Percentiles rank a stretch among this genome's conserved stretches.
phyloP scores from a whole-genome alignment of 2,888 invertebrate genomes.

The Serripes groenlandicus region DNA sequence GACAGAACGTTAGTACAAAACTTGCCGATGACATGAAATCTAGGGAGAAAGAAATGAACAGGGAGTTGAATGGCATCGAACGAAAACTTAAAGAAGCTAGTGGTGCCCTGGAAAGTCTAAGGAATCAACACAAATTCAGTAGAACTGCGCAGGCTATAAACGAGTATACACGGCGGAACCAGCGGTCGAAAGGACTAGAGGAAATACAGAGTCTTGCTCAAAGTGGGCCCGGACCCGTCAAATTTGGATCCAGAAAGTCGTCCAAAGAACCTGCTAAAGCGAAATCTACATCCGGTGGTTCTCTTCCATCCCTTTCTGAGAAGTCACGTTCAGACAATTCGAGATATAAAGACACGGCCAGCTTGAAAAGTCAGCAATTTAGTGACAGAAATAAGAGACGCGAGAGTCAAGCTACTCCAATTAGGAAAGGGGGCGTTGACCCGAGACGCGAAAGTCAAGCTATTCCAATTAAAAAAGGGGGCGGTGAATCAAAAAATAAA shows the following conservation, averaged over 20 bases:
- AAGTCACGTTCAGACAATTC: neutral
- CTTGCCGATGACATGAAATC: conserved; percentile 43
- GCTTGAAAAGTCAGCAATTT: conserved; percentile 7
- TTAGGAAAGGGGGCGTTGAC: too few relatives aligned
- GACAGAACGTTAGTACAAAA: conserved; percentile 55
- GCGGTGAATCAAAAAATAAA: neutral
- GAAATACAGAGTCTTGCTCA: conserved; percentile 48
- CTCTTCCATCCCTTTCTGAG: conserved; percentile 29
- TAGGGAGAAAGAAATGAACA: conserved; percentile 37
- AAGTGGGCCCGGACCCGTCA: conserved; percentile 50
- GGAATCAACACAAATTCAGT: conserved; percentile 63
- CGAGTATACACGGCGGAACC: conserved; percentile 46
- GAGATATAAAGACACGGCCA: conserved; percentile 11
- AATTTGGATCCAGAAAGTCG: conserved; percentile 23
- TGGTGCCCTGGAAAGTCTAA: conserved; percentile 49
- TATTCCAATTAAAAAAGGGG: neutral
- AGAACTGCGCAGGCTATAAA: conserved; percentile 65
- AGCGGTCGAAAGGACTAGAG: conserved; percentile 13
- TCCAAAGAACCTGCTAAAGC: conserved; percentile 5
- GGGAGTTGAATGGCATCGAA: conserved; percentile 43
- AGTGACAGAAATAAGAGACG: neutral
- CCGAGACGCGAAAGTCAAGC: neutral
- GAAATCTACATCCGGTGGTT: conserved; percentile 19
- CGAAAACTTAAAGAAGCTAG: conserved; percentile 54
- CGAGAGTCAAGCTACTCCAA: neutral